These are phyloP conservation scores for Agrilus biguttatus DNA, from an alignment of 2,888 invertebrate species.

Conservation along the genomic window DNA sequence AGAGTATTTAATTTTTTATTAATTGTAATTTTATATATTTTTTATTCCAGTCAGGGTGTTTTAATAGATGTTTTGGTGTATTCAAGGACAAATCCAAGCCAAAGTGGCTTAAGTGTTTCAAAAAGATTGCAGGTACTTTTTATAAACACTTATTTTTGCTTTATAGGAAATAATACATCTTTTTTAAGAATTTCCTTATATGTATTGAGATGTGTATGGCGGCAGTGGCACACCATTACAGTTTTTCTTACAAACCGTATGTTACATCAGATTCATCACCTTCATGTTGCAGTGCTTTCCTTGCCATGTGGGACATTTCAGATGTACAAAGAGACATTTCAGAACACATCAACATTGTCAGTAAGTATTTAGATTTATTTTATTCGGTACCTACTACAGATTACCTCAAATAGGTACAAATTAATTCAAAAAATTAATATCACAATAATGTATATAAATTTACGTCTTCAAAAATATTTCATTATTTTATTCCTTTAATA, in stretches of 20 bases:
- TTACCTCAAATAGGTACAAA: no score
- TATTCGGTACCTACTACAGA: no score
- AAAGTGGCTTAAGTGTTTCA: conserved; percentile 58
- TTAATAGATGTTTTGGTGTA: conserved; percentile 77
- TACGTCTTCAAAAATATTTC: no score
- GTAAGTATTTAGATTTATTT: conserved; percentile 31
- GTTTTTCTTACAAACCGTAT: conserved; percentile 87
- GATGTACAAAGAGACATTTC: conserved; percentile 87
- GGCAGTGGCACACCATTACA: conserved; percentile 88
- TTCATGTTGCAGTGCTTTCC: conserved; percentile 62
- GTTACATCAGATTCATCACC: conserved; percentile 33
- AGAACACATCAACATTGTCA: conserved; percentile 84
- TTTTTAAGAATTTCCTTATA: conserved; percentile 76
- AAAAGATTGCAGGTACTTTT: conserved; percentile 63
- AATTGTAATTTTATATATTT: conserved; percentile 5
- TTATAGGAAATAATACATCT: conserved; percentile 4
- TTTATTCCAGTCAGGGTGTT: conserved; percentile 71
- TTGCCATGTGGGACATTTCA: conserved; percentile 93
- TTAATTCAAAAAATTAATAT: no score
- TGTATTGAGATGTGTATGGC: conserved; percentile 98
- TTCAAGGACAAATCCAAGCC: conserved; percentile 58
- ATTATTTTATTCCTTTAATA: no score
- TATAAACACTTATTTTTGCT: background rate
- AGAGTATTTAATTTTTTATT: conserved; percentile 1
- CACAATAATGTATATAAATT: no score